phyloP scores from a whole-genome alignment of 2,888 invertebrate genomes.

The Linnaemya vulpina region DNA sequence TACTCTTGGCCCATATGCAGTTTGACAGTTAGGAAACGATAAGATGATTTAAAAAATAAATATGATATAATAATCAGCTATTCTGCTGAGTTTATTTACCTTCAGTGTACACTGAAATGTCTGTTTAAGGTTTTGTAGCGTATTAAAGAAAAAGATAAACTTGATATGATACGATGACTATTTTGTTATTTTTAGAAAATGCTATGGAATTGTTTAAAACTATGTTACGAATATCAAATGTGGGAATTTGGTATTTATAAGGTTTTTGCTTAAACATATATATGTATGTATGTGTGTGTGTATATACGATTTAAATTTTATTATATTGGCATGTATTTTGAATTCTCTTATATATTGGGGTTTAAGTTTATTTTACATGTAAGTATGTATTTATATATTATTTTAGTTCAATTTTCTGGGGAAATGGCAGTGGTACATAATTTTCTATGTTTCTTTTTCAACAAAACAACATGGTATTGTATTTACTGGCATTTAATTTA shows the following conservation, averaged over 20 bases:
- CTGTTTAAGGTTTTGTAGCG: neutral
- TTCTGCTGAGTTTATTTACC: too few relatives aligned
- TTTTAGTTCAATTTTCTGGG: conserved; percentile 12
- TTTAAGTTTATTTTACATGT: conserved; percentile 1
- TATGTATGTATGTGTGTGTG: neutral
- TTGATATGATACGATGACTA: conserved; percentile 43
- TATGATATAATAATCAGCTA: too few relatives aligned
- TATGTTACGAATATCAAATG: conserved; percentile 31
- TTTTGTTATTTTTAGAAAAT: conserved; percentile 20
- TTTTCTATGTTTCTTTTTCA: neutral
- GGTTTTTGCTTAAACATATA: neutral
- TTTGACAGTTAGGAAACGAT: too few relatives aligned
- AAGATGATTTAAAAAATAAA: too few relatives aligned
- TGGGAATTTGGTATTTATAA: conserved; percentile 12
- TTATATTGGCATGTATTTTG: conserved; percentile 19
- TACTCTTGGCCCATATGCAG: too few relatives aligned
- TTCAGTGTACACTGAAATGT: neutral
- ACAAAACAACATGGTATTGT: conserved; percentile 10
- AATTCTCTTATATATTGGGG: conserved; percentile 3
- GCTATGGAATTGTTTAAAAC: conserved; percentile 23
- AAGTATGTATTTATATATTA: neutral
- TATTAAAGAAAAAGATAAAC: neutral
- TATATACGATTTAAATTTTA: conserved; percentile 6
- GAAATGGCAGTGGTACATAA: conserved; percentile 67
- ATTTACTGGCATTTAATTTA: conserved; percentile 19